A percentile compares a stretch with the other conserved stretches of the same genome.
phyloP scores from a whole-genome alignment of 2,113 vertebrate species.

The Piaya cayana region DNA sequence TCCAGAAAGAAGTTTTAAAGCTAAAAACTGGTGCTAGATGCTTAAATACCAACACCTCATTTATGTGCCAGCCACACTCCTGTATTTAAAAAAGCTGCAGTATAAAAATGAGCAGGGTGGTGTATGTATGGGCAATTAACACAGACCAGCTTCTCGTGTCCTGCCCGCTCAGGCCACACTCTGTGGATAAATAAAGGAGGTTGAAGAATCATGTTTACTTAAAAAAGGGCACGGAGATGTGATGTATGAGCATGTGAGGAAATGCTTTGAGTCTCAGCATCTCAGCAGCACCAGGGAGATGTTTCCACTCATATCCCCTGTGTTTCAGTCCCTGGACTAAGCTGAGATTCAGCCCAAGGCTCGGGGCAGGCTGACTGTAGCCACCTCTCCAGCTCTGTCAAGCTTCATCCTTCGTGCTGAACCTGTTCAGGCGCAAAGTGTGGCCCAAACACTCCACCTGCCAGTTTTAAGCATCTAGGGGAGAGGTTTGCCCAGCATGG shows the following conservation, averaged over 20 bases:
- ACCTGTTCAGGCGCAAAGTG: background rate
- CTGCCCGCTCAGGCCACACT: background rate
- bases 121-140: background rate
- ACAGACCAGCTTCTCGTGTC: background rate
- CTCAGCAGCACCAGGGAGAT: background rate
- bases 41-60: background rate
- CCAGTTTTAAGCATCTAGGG: background rate
- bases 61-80: background rate
- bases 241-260: background rate
- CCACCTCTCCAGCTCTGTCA: background rate
- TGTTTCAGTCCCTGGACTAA: background rate
- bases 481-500: background rate
- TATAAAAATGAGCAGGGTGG: background rate
- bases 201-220: background rate
- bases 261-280: background rate
- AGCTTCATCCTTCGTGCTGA: background rate
- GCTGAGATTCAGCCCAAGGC: background rate
- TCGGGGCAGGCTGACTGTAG: background rate
- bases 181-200: background rate
- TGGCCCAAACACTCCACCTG: background rate
- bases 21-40: background rate
- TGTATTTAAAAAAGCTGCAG: background rate
- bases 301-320: background rate
- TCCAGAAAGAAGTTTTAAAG: constrained; percentile 44
- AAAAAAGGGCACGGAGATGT: background rate